Evolutionary conservation across 2,888 invertebrate species (phyloP).

Genomic region (Gisinianus flammeolus): DNA sequence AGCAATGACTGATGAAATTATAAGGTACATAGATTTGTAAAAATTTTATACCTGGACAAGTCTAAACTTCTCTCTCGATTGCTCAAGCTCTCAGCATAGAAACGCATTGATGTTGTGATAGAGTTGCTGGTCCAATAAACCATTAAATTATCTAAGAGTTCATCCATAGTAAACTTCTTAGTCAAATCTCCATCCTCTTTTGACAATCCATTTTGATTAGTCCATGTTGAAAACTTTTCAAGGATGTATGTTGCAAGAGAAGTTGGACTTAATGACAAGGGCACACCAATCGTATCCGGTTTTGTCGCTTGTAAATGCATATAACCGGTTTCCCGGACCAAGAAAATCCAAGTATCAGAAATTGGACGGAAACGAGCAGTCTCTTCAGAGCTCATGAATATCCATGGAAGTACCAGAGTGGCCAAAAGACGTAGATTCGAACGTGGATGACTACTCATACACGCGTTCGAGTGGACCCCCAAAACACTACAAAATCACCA

Average conservation of each 20-base stretch:
- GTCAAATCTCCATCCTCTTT: conserved; percentile 71
- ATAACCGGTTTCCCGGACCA: conserved; percentile 64
- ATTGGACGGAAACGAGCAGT: conserved; percentile 60
- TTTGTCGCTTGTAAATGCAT: conserved; percentile 84
- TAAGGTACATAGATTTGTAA: too few relatives aligned
- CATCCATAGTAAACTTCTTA: conserved; percentile 71
- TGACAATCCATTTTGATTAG: conserved; percentile 62
- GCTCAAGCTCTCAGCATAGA: conserved; percentile 63
- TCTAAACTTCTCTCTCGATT: not conserved
- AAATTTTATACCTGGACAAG: not conserved
- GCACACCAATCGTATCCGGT: conserved; percentile 77
- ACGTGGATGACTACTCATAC: conserved; percentile 61
- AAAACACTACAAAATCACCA: conserved; percentile 61
- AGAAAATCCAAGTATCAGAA: conserved; percentile 48
- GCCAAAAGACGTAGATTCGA: conserved; percentile 58
- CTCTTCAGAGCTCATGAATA: conserved; percentile 58
- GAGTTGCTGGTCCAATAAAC: conserved; percentile 66
- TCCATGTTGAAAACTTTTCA: conserved; percentile 68
- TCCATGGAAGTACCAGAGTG: conserved; percentile 58
- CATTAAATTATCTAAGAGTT: conserved; percentile 67
- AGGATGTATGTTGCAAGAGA: conserved; percentile 67
- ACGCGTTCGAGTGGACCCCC: conserved; percentile 73
- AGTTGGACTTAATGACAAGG: conserved; percentile 65
- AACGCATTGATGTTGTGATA: conserved; percentile 63
- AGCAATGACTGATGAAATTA: too few relatives aligned